phyloP scores from a whole-genome alignment of 2,888 invertebrate genomes.

The Lysandra bellargus region DNA sequence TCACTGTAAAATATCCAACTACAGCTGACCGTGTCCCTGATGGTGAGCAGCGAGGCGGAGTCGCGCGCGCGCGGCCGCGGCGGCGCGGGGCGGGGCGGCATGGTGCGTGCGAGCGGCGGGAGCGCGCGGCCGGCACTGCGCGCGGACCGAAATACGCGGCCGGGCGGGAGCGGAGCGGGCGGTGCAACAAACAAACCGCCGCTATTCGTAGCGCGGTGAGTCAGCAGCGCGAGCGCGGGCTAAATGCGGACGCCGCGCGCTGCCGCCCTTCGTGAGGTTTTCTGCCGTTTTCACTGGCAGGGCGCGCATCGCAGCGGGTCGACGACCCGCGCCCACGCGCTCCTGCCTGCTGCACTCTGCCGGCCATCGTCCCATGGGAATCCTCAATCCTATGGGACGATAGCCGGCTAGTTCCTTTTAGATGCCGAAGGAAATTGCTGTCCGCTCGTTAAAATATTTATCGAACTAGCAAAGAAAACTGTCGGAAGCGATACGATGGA shows the following conservation, averaged over 20 bases:
- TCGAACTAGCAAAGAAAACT: background rate
- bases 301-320: conserved; percentile 69
- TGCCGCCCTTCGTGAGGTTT: conserved; percentile 76
- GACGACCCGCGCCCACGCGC: conserved; percentile 72
- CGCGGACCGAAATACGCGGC: conserved; percentile 70
- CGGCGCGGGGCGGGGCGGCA: conserved; percentile 74
- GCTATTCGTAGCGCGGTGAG: conserved; percentile 77
- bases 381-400: background rate
- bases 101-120: conserved; percentile 65
- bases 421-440: background rate
- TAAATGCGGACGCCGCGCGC: conserved; percentile 78
- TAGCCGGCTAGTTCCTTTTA: background rate
- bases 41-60: conserved; percentile 79
- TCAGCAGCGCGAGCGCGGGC: conserved; percentile 76
- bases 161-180: conserved; percentile 73
- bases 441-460: background rate
- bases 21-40: conserved; percentile 85
- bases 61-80: conserved; percentile 76
- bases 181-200: conserved; percentile 77
- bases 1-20: conserved; percentile 90
- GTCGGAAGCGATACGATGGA: conserved; percentile 10
- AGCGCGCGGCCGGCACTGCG: conserved; percentile 71
- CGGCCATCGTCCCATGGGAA: conserved; percentile 34
- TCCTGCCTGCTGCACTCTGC: conserved; percentile 63
- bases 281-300: conserved; percentile 72